A percentile compares a stretch with the other conserved stretches of the same genome.
phyloP scores from a whole-genome alignment of 1,140 invertebrate genomes.

The Oreohelix idahoensis region DNA sequence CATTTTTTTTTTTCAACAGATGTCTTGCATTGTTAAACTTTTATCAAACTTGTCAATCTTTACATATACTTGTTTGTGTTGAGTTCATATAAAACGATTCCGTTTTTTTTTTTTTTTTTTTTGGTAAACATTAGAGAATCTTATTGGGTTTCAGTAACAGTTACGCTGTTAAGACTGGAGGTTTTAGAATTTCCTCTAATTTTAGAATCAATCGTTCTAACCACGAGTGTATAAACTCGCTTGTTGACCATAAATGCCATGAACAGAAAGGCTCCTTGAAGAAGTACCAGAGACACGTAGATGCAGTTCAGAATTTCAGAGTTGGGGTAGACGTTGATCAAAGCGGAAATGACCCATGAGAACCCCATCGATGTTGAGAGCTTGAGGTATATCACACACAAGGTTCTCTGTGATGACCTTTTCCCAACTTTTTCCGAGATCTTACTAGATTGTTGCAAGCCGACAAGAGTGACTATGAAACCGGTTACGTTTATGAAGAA shows the following conservation, averaged over 20 bases:
- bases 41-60: too few relatives aligned
- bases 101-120: too few relatives aligned
- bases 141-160: too few relatives aligned
- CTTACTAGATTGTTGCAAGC: neutral
- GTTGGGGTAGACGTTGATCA: neutral
- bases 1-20: too few relatives aligned
- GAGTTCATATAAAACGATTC: too few relatives aligned
- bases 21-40: too few relatives aligned
- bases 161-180: too few relatives aligned
- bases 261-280: neutral
- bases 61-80: too few relatives aligned
- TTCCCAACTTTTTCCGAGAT: neutral
- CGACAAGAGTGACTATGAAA: neutral
- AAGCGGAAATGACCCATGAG: neutral
- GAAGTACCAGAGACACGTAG: neutral
- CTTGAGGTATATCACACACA: neutral
- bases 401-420: neutral
- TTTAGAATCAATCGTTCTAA: too few relatives aligned
- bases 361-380: conserved; percentile 11
- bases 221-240: neutral
- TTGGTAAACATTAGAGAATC: too few relatives aligned
- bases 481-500: neutral
- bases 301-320: neutral
- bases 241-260: neutral
- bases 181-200: too few relatives aligned